phyloP scores from a whole-genome alignment of 1,140 invertebrate genomes.

The Dreissena polymorpha region DNA sequence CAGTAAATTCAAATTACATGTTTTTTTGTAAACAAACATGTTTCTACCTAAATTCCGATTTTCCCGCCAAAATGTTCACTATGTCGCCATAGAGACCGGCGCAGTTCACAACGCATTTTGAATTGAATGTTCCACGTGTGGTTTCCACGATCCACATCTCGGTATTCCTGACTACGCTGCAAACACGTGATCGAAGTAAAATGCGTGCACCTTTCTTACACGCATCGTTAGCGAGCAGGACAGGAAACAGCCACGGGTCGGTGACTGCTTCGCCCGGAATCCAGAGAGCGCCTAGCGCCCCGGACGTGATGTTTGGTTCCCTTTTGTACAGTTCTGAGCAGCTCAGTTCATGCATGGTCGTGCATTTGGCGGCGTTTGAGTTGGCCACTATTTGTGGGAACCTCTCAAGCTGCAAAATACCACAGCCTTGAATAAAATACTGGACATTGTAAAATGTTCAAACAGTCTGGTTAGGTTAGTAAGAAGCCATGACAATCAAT shows the following conservation, averaged over 20 bases:
- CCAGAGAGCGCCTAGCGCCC: constrained; percentile 60
- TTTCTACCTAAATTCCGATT: constrained; percentile 62
- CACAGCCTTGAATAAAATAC: no score
- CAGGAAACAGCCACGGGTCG: constrained; percentile 65
- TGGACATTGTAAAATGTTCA: no score
- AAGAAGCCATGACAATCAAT: no score
- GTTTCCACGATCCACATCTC: constrained; percentile 46
- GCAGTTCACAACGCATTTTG: constrained; percentile 67
- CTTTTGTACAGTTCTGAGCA: constrained; percentile 56
- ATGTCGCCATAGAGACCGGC: constrained; percentile 72
- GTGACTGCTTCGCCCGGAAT: constrained; percentile 68
- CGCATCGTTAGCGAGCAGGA: constrained; percentile 63
- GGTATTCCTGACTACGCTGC: neutral
- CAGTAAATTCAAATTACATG: no score
- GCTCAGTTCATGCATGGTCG: constrained; percentile 49
- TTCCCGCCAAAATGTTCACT: constrained; percentile 65
- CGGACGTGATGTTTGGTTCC: constrained; percentile 59
- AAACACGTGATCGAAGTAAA: neutral
- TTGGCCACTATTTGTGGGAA: no score
- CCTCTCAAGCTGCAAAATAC: no score
- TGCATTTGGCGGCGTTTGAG: no score
- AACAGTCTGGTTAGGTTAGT: no score
- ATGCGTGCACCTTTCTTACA: constrained; percentile 62
- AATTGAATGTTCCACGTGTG: constrained; percentile 36
- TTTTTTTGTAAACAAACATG: neutral